These are phyloP conservation scores for Platygyra sinensis DNA, from an alignment of 64 coral and sea anemone genomes.

Conservation along the genomic window DNA sequence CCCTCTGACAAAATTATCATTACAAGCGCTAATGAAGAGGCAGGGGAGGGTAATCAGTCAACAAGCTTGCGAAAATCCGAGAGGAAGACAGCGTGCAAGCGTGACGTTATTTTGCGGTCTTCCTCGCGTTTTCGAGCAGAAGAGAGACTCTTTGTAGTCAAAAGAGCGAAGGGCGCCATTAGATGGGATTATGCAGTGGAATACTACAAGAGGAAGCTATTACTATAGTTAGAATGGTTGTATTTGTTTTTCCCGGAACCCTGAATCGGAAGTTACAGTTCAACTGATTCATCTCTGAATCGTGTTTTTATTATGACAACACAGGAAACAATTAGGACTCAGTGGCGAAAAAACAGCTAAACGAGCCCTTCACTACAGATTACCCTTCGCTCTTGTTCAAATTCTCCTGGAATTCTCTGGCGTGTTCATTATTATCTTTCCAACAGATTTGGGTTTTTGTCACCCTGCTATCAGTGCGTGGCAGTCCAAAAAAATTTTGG, in stretches of 20 bases:
- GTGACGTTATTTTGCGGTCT: too few species aligned
- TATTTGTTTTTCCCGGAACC: background rate
- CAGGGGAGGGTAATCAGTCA: background rate
- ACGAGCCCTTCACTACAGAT: background rate
- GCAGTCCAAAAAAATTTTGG: background rate
- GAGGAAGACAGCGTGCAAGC: too few species aligned
- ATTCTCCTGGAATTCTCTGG: too few species aligned
- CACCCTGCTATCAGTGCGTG: too few species aligned
- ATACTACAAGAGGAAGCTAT: too few species aligned
- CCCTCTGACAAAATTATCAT: background rate
- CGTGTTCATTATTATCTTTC: too few species aligned
- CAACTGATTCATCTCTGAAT: background rate
- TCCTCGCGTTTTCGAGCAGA: background rate
- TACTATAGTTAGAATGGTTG: too few species aligned
- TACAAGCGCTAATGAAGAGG: background rate
- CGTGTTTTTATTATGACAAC: background rate
- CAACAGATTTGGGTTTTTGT: too few species aligned
- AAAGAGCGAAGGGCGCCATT: background rate
- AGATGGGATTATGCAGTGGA: too few species aligned
- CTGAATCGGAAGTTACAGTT: background rate
- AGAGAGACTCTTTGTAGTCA: background rate
- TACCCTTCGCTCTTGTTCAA: too few species aligned
- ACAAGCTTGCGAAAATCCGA: background rate
- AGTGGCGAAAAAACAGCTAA: background rate
- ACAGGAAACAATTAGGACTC: background rate